Percentiles rank a stretch among this genome's conserved stretches.
phyloP scores from a whole-genome alignment of 2,113 vertebrate species.

The Bambusicola thoracicus region DNA sequence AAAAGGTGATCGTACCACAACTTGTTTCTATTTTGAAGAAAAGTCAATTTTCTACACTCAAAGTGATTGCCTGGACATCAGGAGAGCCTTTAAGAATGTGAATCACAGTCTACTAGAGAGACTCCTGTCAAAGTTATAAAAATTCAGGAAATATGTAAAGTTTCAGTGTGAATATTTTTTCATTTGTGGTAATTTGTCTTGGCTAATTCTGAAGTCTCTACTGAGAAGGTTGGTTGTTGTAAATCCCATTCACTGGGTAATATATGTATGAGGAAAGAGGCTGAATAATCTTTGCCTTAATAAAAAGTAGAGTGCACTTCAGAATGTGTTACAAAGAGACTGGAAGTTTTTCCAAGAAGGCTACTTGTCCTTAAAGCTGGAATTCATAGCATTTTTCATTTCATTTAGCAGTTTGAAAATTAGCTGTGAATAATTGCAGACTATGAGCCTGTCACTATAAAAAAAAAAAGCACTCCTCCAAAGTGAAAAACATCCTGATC shows the following conservation, averaged over 20 bases:
- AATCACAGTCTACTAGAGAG: not conserved
- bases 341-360: not conserved
- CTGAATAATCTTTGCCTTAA: not conserved
- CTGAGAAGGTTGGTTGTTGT: not conserved
- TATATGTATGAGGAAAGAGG: slow-evolving; percentile 7
- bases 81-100: not conserved
- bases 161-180: not conserved
- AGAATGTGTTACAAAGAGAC: not conserved
- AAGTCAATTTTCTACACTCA: not conserved
- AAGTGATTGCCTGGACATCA: not conserved
- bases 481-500: not conserved
- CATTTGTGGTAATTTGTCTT: not conserved
- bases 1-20: not conserved
- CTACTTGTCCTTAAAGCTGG: not conserved
- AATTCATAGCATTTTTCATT: not conserved
- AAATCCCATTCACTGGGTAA: not conserved
- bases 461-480: not conserved
- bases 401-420: not conserved
- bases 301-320: not conserved
- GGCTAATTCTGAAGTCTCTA: not conserved
- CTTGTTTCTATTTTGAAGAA: not conserved
- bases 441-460: not conserved
- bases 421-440: not conserved
- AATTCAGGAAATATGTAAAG: not conserved
- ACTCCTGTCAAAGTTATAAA: not conserved